Base-by-base conservation (phyloP, 1,140 invertebrate genomes). In the Drosophila asahinai region DNA sequence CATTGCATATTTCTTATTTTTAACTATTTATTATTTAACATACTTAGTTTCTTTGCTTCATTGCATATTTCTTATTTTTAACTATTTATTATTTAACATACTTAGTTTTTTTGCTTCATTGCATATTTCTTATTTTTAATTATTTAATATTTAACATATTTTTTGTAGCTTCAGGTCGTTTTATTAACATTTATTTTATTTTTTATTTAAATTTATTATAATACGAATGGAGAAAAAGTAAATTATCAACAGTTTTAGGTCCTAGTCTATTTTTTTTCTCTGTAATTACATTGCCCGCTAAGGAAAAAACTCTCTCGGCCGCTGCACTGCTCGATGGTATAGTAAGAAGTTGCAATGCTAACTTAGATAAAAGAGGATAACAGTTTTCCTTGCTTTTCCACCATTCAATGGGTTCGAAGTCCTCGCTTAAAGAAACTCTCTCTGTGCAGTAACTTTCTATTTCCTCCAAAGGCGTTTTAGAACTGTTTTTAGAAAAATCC, bases 231-330 rank as follows among this genome's bases (percentile, higher is more conserved):
- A 67, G 43, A 67, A 67, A 58, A 40, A 67, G 43, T 36, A 67
- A 67, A 57, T 48, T 49, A 36, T 67, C 64, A 33, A 67, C 64
- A 47, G 64, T 40, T 36, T 57, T 42, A 17, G 64, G 64, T 14
- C 42, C 54, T n/a, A 67, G 38, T 67, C 54, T 67, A 25, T 67
- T 58, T 67, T 54, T 45, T 71, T 52, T 40, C 36, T 11, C 12
- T 40, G 38, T 33, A 33, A 33, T 33, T 8, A 33, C 30, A 33
- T 40, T 15, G 38, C 19, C 51, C 27, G 51, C 25, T 52, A 11
- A 33, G 30, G 30, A 33, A 33, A 33, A 33, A n/a, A 30, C 27
- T 30, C 30, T 30, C 51, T 30, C 49, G 27, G 27, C 27, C 27
- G 27, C 27, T 27, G 27, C 27, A 27, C 27, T 27, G 27, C 27